A percentile compares a stretch with the other conserved stretches of the same genome.
These are phyloP conservation scores for Belgica antarctica DNA, from an alignment of 2,888 invertebrate genomes.

Conservation along the genomic window DNA sequence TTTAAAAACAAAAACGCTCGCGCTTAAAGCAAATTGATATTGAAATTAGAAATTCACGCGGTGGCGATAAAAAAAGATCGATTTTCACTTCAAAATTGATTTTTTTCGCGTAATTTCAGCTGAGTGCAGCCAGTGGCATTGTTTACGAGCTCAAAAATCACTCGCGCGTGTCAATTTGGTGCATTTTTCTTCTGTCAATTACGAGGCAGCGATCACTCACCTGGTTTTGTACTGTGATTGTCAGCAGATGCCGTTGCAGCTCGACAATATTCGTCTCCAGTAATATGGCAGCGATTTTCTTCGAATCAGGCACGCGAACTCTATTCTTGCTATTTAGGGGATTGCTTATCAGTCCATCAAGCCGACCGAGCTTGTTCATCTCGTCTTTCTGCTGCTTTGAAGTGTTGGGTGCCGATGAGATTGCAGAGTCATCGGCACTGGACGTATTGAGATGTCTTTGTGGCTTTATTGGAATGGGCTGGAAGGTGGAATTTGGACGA, in stretches of 20 bases:
- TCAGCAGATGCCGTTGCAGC: slow-evolving; percentile 78
- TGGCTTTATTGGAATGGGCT: slow-evolving; percentile 31
- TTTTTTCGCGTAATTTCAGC: slow-evolving; percentile 31
- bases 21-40: slow-evolving; percentile 21
- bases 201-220: slow-evolving; percentile 55
- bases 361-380: slow-evolving; percentile 58
- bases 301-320: slow-evolving; percentile 67
- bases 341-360: slow-evolving; percentile 68
- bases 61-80: background rate
- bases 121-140: background rate
- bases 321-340: slow-evolving; percentile 61
- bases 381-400: slow-evolving; percentile 49
- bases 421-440: slow-evolving; percentile 1
- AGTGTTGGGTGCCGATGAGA: slow-evolving; percentile 45
- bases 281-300: slow-evolving; percentile 79
- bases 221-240: slow-evolving; percentile 80
- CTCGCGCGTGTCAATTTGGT: background rate
- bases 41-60: slow-evolving; percentile 32
- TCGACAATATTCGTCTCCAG: slow-evolving; percentile 77
- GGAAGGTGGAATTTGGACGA: slow-evolving; percentile 30
- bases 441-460: slow-evolving; percentile 12
- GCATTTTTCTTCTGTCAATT: background rate
- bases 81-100: slow-evolving; percentile 27
- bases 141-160: background rate
- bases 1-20: slow-evolving; percentile 15